Conservation (phyloP, 2,888 invertebrate species). For the Catocala fraxini region DNA sequence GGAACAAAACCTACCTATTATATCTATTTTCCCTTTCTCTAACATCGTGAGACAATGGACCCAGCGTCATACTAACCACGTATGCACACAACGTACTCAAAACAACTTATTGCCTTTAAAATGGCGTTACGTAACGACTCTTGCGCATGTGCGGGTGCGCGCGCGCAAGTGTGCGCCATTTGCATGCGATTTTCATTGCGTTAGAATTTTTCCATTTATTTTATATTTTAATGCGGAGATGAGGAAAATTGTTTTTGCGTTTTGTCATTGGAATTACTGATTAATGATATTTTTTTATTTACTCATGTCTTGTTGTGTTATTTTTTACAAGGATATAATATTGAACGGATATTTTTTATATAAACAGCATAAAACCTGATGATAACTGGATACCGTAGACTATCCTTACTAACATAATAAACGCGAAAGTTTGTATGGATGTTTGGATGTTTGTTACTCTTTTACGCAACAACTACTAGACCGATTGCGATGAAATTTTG, state of each 20-base stretch:
- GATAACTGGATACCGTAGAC: no score
- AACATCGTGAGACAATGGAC: slow-evolving; percentile 59
- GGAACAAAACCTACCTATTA: no score
- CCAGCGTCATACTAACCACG: slow-evolving; percentile 49
- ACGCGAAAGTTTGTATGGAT: no score
- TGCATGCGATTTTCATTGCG: slow-evolving; percentile 56
- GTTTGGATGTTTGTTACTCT: no score
- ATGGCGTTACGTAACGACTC: slow-evolving; percentile 68
- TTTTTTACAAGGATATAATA: neutral
- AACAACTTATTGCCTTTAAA: slow-evolving; percentile 76
- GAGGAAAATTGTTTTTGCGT: slow-evolving; percentile 25
- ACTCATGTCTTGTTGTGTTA: neutral
- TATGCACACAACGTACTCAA: slow-evolving; percentile 67
- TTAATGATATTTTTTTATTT: slow-evolving; percentile 1
- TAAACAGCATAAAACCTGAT: no score
- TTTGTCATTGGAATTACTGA: neutral
- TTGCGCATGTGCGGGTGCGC: slow-evolving; percentile 32
- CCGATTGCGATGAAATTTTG: no score
- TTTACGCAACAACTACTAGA: no score
- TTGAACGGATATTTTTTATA: no score
- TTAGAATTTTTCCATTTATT: slow-evolving; percentile 60
- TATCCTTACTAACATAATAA: no score
- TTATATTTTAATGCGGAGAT: slow-evolving; percentile 40
- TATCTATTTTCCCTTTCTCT: neutral
- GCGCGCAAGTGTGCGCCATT: slow-evolving; percentile 32